Evolutionary conservation across 2,113 vertebrate genomes (phyloP).

Genomic region (Rhizomys pruinosus): DNA sequence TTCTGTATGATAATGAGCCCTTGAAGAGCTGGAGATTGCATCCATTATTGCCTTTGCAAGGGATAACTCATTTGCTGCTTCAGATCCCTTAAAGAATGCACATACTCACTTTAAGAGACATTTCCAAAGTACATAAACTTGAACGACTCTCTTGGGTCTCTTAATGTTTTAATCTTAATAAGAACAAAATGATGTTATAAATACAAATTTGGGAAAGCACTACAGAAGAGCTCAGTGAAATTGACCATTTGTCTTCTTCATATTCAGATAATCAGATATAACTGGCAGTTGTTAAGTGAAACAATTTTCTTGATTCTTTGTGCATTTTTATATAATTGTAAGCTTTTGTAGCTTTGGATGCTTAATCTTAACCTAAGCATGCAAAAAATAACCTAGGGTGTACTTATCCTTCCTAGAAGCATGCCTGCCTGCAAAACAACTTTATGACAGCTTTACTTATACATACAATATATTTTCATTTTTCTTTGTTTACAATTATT

Average conservation of each 20-base stretch:
- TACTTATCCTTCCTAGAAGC: neutral
- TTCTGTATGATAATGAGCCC: neutral
- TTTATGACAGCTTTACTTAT: slow-evolving; percentile 2
- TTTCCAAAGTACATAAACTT: slow-evolving; percentile 14
- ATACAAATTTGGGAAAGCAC: slow-evolving; percentile 44
- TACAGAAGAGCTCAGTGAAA: slow-evolving; percentile 42
- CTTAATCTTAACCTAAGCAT: slow-evolving; percentile 27
- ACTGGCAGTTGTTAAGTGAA: slow-evolving; percentile 11
- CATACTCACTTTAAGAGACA: neutral
- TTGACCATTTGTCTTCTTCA: neutral
- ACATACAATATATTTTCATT: neutral
- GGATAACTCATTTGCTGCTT: neutral
- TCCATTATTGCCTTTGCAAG: neutral
- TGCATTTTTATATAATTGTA: slow-evolving; percentile 38
- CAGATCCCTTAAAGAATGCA: slow-evolving; percentile 12
- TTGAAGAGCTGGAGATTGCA: neutral
- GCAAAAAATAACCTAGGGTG: slow-evolving; percentile 23
- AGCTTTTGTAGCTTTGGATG: slow-evolving; percentile 32
- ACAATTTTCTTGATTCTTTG: slow-evolving; percentile 40
- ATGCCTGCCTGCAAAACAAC: neutral
- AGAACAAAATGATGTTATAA: slow-evolving; percentile 37
- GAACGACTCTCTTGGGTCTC: neutral
- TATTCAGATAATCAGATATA: slow-evolving; percentile 7
- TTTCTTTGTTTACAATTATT: neutral
- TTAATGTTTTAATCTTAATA: slow-evolving; percentile 52